Evolutionary conservation across 1,140 invertebrate species (phyloP).

Genomic region (Ectropis grisescens): DNA sequence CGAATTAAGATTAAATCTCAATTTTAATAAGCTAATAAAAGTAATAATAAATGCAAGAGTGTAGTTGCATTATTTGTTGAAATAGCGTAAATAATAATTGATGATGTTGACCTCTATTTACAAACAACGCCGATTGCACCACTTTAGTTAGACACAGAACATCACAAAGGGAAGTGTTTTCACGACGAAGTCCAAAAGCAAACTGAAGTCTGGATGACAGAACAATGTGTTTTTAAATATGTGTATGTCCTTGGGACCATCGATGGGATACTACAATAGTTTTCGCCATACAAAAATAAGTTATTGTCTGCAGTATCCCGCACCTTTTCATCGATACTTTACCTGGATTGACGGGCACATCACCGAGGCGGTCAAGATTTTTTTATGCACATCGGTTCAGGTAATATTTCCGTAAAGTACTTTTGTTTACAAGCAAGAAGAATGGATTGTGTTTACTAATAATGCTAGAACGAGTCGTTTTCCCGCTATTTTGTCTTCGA

Average conservation of each 20-base stretch:
- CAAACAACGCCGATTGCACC: too few species aligned
- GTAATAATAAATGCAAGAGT: too few species aligned
- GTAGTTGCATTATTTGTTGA: too few species aligned
- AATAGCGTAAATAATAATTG: too few species aligned
- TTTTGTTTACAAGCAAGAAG: constrained; percentile 50
- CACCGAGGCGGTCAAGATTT: constrained; percentile 24
- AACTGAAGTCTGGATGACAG: constrained; percentile 58
- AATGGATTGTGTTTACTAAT: constrained; percentile 58
- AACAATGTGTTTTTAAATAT: constrained; percentile 54
- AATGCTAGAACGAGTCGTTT: constrained; percentile 29
- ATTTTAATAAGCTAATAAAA: too few species aligned
- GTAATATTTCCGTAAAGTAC: constrained; percentile 32
- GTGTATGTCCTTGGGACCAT: constrained; percentile 44
- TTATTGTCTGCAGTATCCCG: constrained; percentile 31
- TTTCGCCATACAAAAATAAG: constrained; percentile 37
- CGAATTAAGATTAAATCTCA: too few species aligned
- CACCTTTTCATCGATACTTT: constrained; percentile 28
- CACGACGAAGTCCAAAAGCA: constrained; percentile 39
- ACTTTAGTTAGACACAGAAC: too few species aligned
- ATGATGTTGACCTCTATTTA: too few species aligned
- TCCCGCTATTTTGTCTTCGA: constrained; percentile 31
- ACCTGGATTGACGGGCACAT: constrained; percentile 26
- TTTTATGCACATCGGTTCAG: constrained; percentile 19
- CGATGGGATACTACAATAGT: too few species aligned
- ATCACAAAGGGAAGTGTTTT: constrained; percentile 46